Evolutionary conservation across 1,140 invertebrate genomes (phyloP), one percentile per base, ranked within the genome.

Genomic region (Drosophila navojoa): DNA sequence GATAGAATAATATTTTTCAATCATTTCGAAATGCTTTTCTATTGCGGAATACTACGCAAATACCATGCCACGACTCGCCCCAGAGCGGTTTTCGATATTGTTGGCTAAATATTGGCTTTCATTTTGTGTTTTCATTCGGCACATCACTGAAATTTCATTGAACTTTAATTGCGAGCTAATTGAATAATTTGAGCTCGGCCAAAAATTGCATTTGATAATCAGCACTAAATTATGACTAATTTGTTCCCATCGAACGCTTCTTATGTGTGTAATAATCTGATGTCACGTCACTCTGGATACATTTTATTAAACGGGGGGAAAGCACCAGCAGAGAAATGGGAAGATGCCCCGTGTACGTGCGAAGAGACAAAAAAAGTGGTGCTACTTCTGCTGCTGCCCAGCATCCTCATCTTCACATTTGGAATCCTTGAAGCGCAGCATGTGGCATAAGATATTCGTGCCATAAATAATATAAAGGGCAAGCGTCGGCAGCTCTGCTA

Each of bases 1-100:
- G 63, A 76, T 78, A 64, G 53, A 76, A 86, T 86, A 86, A 82
- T 87, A 82, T 86, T 86, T 67, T 81, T 81, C 79, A 81, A 87
- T 87, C 85, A 81, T 81, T 81, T 78, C 47, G 49, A 71, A 87
- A 76, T 81, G 67, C 55, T 61, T 29, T 9, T 22, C 19, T 22
- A 22, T 1, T 45, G 42, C 42, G 5, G 13, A 6, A 44, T 58
- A 44, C 64, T 81, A 76, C 75, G 64, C 53, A 64, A 63, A 68
- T 32, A 52, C 15, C n/a, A 16, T 38, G 49, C 66, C 15, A 10
- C 1, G 57, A 40, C n/a, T 44, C 42, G 10, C 42, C 52, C 25
- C 13, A 5, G 4, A 1, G 10, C 5, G 64, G 60, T 49, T 63
- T 74, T 3, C 19, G 7, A 53, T 70, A 62, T 79, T 66, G 11